Evolutionary conservation across 2,888 invertebrate species (phyloP).

Genomic region (Caenorhabditis sp.): DNA sequence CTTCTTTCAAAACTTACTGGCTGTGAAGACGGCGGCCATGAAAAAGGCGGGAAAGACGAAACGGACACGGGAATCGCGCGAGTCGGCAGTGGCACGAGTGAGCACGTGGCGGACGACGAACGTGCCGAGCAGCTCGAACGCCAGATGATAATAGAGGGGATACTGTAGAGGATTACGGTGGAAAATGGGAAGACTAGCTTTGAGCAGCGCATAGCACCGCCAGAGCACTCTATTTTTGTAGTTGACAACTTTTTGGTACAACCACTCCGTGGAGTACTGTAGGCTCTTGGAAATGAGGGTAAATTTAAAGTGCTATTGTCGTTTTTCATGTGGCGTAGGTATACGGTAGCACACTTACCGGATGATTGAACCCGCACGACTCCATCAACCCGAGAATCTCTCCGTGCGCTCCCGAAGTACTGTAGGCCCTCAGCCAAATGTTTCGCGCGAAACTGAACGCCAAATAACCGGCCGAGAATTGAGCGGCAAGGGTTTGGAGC

Average conservation of each 20-base stretch:
- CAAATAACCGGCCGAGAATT: slow-evolving; percentile 45
- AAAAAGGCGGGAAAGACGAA: slow-evolving; percentile 48
- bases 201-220: no score
- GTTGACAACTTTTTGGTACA: no score
- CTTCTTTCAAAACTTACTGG: slow-evolving; percentile 7
- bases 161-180: slow-evolving; percentile 40
- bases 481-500: slow-evolving; percentile 33
- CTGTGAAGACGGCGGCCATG: slow-evolving; percentile 53
- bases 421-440: slow-evolving; percentile 43
- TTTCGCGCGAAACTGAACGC: slow-evolving; percentile 40
- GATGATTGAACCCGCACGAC: slow-evolving; percentile 53
- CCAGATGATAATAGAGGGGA: slow-evolving; percentile 42
- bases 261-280: no score
- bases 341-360: slow-evolving; percentile 12
- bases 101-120: slow-evolving; percentile 52
- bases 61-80: slow-evolving; percentile 27
- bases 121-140: slow-evolving; percentile 48
- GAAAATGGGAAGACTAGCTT: no score
- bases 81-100: slow-evolving; percentile 35
- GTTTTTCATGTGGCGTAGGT: no score
- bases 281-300: no score
- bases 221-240: no score
- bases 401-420: slow-evolving; percentile 24
- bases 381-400: slow-evolving; percentile 29
- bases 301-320: neutral